Conservation (phyloP, 2,888 invertebrate species). For the Drosophila mimica region DNA sequence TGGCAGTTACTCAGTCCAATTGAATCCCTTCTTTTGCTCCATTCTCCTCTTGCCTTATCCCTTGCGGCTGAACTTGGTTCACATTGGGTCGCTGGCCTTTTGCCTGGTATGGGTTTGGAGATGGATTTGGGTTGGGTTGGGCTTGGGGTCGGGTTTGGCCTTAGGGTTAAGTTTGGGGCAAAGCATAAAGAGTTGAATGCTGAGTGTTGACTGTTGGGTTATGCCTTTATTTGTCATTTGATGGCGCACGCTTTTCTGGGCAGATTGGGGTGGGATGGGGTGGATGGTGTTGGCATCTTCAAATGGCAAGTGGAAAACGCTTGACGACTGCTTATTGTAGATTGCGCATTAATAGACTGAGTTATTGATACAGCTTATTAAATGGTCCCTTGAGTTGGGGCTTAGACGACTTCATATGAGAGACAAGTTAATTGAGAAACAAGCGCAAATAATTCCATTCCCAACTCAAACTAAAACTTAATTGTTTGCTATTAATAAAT, state of each 20-base stretch:
- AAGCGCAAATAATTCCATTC: slow-evolving; percentile 38
- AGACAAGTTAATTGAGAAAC: slow-evolving; percentile 41
- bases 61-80: slow-evolving; percentile 23
- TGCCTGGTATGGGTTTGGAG: slow-evolving; percentile 8
- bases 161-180: slow-evolving; percentile 3
- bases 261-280: not conserved
- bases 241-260: slow-evolving; percentile 39
- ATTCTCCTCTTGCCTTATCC: slow-evolving; percentile 20
- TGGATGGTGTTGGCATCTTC: not conserved
- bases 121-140: slow-evolving; percentile 13
- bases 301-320: slow-evolving; percentile 9
- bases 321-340: slow-evolving; percentile 27
- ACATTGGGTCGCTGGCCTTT: slow-evolving; percentile 59
- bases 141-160: not conserved
- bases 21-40: slow-evolving; percentile 2
- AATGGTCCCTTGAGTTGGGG: slow-evolving; percentile 16
- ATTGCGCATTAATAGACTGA: slow-evolving; percentile 46
- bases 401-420: slow-evolving; percentile 1
- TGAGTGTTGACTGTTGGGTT: slow-evolving; percentile 58
- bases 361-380: slow-evolving; percentile 51
- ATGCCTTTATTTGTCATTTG: slow-evolving; percentile 78
- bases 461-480: slow-evolving; percentile 9
- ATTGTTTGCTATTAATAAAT: slow-evolving; percentile 15
- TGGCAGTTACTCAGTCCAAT: slow-evolving; percentile 13
- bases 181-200: slow-evolving; percentile 33